phyloP scores from a whole-genome alignment of 2,888 invertebrate genomes.

The Pediacus dermestoides region DNA sequence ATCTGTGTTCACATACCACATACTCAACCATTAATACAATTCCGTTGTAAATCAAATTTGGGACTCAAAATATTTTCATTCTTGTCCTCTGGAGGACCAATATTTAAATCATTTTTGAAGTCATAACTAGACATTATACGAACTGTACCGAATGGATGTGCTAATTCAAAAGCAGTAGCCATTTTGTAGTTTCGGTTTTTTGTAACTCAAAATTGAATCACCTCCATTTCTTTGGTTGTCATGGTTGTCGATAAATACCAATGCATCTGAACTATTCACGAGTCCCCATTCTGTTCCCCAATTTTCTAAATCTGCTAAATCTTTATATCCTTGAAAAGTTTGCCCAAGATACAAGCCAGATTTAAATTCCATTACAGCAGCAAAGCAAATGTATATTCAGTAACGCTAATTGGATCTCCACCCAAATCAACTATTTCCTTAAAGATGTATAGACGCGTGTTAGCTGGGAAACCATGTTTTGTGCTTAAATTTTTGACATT shows the following conservation, averaged over 20 bases:
- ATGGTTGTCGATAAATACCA: conserved; percentile 61
- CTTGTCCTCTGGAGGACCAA: conserved; percentile 72
- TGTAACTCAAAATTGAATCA: conserved; percentile 64
- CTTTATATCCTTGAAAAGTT: conserved; percentile 58
- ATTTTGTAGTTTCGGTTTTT: conserved; percentile 63
- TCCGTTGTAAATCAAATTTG: conserved; percentile 61
- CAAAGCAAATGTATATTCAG: conserved; percentile 51
- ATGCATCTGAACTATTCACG: conserved; percentile 46
- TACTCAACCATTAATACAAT: conserved; percentile 72
- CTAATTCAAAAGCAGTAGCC: conserved; percentile 84
- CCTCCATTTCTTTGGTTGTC: conserved; percentile 67
- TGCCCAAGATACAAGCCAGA: conserved; percentile 56
- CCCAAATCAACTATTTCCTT: conserved; percentile 74
- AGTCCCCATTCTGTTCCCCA: conserved; percentile 67
- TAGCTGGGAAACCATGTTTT: conserved; percentile 60
- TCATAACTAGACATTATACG: conserved; percentile 90
- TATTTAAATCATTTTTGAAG: conserved; percentile 61
- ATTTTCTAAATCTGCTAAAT: conserved; percentile 61
- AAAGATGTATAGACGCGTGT: conserved; percentile 65
- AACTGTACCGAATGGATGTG: conserved; percentile 74
- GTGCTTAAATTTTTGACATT: conserved; percentile 61
- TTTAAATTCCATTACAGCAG: conserved; percentile 74
- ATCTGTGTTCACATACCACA: conserved; percentile 83
- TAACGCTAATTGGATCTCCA: conserved; percentile 45
- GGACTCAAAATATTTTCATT: conserved; percentile 65